These are phyloP conservation scores for Calliphora vomitoria DNA, from an alignment of 2,888 invertebrate genomes.

Conservation along the genomic window DNA sequence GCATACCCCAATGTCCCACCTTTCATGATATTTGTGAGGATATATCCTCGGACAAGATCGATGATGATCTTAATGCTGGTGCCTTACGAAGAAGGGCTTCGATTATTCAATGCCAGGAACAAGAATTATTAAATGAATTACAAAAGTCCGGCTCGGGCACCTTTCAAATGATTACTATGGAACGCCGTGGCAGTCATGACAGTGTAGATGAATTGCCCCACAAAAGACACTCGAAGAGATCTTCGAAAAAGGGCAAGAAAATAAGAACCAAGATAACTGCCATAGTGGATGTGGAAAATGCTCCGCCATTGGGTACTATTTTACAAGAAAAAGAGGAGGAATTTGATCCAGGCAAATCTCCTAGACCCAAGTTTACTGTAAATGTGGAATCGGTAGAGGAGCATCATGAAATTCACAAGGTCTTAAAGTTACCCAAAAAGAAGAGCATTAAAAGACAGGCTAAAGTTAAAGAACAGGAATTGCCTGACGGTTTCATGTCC, in stretches of 20 bases:
- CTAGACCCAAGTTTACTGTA: conserved; percentile 82
- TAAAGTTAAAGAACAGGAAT: conserved; percentile 64
- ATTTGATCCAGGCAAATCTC: conserved; percentile 66
- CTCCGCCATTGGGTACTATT: conserved; percentile 70
- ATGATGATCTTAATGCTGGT: conserved; percentile 86
- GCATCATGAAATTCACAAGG: conserved; percentile 81
- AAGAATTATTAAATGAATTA: conserved; percentile 82
- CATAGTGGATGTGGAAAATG: conserved; percentile 82
- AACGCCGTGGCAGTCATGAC: conserved; percentile 81
- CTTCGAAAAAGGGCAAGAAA: conserved; percentile 81
- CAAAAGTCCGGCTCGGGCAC: conserved; percentile 83
- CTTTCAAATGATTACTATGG: conserved; percentile 82
- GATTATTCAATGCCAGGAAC: conserved; percentile 86
- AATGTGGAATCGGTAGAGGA: conserved; percentile 84
- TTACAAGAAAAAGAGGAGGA: conserved; percentile 67
- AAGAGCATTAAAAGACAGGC: conserved; percentile 76
- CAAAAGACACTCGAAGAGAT: conserved; percentile 76
- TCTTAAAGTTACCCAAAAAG: conserved; percentile 84
- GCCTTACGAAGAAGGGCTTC: conserved; percentile 85
- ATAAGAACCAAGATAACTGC: conserved; percentile 83
- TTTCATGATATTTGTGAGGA: conserved; percentile 86
- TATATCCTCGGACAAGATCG: conserved; percentile 85
- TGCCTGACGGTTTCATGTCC: conserved; percentile 79
- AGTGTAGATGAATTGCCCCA: conserved; percentile 74
- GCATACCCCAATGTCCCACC: conserved; percentile 84